Base-by-base conservation (phyloP, 64 coral and sea anemone genomes). In the Montipora foliosa region DNA sequence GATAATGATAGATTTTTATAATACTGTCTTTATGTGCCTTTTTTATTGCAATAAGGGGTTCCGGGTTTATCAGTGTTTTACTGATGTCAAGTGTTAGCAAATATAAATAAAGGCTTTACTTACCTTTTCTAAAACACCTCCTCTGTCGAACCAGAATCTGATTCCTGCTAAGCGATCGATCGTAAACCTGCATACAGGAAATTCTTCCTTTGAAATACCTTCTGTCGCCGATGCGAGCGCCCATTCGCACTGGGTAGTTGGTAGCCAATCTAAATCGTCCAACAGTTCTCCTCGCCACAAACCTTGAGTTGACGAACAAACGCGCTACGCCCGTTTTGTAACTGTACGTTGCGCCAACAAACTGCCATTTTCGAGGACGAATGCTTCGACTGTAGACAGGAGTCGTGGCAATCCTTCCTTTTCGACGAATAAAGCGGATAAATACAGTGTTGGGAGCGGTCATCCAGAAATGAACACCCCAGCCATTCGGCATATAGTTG, bases 391-490 rank as follows among this genome's bases (percentile, higher is more conserved):
- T 84, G 59, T 69, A 69, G 8, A 84, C 19, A 8, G 82, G 61
- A 37, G 60, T 16, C 24, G 87, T 82, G n/a, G 17, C 4, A 24
- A 47, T 66, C 10, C 20, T 58, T 17, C 77, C 51, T 64, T 44
- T 58, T 6, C 92, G 87, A 20, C 81, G 70, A n/a, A 57, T 80
- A 72, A 94, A 89, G 19, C 87, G 92, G 20, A 61, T 79, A 44
- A 82, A 94, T 11, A 94, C n/a, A 6, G 68, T 94, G 3, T 67
- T 44, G 8, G 66, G 64, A 5, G 52, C 15, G 6, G 60, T 19
- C 68, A 94, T 89, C 92, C 92, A 89, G n/a, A 94, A 89, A 29
- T 88, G 78, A 59, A 94, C 78, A 8, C 92, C 92, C 87, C 87
- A 82, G 8, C 82, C 62, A 16, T 74, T 80, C 67, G 87, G 68